Evolutionary conservation across 2,888 invertebrate species (phyloP), one percentile per base, ranked within the genome.

Genomic region (Epicampocera succincta): DNA sequence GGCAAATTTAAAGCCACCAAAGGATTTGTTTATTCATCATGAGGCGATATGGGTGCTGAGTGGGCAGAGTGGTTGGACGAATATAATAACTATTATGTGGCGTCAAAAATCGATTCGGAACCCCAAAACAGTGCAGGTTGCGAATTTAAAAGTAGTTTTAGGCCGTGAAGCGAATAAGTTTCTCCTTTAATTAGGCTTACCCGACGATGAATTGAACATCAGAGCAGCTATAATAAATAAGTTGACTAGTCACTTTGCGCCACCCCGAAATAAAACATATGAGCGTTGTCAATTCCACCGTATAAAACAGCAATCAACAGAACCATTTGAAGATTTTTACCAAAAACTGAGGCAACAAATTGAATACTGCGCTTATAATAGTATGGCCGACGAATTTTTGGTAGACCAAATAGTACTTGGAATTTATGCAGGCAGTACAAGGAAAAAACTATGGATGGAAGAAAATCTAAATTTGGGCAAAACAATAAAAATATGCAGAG

Each of bases 111-210:
- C n/a, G n/a, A n/a, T n/a, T n/a, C n/a, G n/a, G n/a, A n/a, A n/a
- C n/a, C n/a, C n/a, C n/a, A n/a, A n/a, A n/a, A n/a, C n/a, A n/a
- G 58, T 58, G 17, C 58, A 58, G 38, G 58, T 58, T 38, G 58
- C 58, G 33, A 58, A 58, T 38, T 58, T 58, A 58, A 58, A 38
- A 58, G 19, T 17, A 58, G 38, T 58, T 17, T 38, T 58, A 38
- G 58, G 58, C 33, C 33, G 52, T 29, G 52, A 52, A 52, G 52
- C 25, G 29, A 52, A 52, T 9, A 25, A 52, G 29, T 9, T 25
- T 2, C 58, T 38, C 38, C 17, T 58, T 58, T 58, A 58, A 56
- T 56, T 33, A 33, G 33, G 33, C 11, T n/a, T n/a, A n/a, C n/a
- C n/a, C 19, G 54, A 33, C 15, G 12, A 2, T 33, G 33, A 56